phyloP scores from a whole-genome alignment of 2,888 invertebrate genomes.

The Anthoptus insignis region DNA sequence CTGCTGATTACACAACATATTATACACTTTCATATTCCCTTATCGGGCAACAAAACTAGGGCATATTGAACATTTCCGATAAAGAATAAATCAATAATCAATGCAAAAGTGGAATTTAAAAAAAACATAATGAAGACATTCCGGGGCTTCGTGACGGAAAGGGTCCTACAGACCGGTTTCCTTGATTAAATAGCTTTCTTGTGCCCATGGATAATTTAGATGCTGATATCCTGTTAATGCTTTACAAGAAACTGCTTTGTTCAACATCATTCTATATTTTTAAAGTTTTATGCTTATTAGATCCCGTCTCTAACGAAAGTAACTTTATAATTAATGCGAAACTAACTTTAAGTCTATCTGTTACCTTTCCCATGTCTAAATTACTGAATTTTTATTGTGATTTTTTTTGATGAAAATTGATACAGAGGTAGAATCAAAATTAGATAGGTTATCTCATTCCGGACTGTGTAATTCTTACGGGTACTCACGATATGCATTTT shows the following conservation, averaged over 20 bases:
- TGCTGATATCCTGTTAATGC: not conserved
- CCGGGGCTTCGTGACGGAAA: conserved; percentile 17
- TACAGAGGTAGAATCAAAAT: too few species aligned
- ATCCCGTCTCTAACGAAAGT: too few species aligned
- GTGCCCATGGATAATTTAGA: conserved; percentile 4
- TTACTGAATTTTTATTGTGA: too few species aligned
- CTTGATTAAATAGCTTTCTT: conserved; percentile 14
- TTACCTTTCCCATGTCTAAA: too few species aligned
- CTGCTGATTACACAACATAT: not conserved
- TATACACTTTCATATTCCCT: conserved; percentile 26
- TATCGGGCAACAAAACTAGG: conserved; percentile 51
- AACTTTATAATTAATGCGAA: too few species aligned
- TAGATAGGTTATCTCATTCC: too few species aligned
- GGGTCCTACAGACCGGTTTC: conserved; percentile 7
- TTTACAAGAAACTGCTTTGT: not conserved
- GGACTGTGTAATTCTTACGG: too few species aligned
- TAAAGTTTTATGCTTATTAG: too few species aligned
- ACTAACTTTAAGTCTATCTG: too few species aligned
- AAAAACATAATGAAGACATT: not conserved
- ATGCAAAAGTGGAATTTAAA: conserved; percentile 10
- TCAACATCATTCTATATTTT: not conserved
- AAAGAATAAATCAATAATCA: conserved; percentile 41
- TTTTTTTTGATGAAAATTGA: too few species aligned
- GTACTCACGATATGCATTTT: too few species aligned
- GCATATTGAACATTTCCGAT: conserved; percentile 43